These are phyloP conservation scores for Gryllus bimaculatus DNA, from an alignment of 1,140 invertebrate genomes.

Conservation along the genomic window DNA sequence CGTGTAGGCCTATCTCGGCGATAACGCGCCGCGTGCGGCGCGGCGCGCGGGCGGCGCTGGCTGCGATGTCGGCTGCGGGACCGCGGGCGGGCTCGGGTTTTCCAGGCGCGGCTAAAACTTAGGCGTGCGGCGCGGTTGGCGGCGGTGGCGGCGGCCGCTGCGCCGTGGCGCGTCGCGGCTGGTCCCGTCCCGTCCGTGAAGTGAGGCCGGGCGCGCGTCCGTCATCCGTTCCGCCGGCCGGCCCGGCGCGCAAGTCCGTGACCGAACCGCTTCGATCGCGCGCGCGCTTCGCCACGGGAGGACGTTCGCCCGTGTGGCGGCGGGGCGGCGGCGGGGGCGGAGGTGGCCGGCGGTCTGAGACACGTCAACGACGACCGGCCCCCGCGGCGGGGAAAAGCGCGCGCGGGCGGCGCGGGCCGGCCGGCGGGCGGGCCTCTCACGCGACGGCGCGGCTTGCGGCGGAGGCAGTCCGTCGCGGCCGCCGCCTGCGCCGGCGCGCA, in stretches of 20 bases:
- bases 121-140: background rate
- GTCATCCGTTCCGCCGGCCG: background rate
- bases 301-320: background rate
- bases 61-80: background rate
- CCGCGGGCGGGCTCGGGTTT: background rate
- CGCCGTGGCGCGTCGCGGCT: background rate
- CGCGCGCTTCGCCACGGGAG: no score
- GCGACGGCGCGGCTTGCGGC: no score
- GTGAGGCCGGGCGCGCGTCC: background rate
- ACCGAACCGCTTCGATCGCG: background rate
- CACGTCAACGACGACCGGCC: background rate
- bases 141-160: background rate
- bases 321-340: no score
- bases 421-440: background rate
- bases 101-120: background rate
- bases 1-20: background rate
- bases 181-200: background rate
- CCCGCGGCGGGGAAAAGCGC: no score
- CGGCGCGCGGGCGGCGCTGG: no score
- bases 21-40: background rate
- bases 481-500: no score
- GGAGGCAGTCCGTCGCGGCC: background rate
- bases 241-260: background rate
- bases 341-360: background rate
- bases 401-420: no score